phyloP scores from a whole-genome alignment of 2,888 invertebrate genomes.

The Epinotia ramella region DNA sequence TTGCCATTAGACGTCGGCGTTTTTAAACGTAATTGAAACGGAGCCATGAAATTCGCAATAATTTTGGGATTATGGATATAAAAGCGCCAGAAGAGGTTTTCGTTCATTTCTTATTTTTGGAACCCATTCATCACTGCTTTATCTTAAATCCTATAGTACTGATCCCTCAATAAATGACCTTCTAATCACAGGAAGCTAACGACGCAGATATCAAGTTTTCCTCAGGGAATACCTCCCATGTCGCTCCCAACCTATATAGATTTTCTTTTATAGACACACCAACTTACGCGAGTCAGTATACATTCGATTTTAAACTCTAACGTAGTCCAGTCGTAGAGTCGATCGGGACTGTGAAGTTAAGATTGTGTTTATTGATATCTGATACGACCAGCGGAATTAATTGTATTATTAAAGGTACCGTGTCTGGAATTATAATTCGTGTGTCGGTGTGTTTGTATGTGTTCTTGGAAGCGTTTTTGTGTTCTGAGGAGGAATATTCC shows the following conservation, averaged over 20 bases:
- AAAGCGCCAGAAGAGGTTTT: no score
- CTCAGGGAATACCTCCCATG: conserved; percentile 70
- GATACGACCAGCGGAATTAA: conserved; percentile 78
- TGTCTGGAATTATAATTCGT: conserved; percentile 66
- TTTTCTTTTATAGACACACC: conserved; percentile 59
- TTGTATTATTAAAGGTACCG: conserved; percentile 79
- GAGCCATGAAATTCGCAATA: no score
- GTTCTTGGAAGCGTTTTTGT: conserved; percentile 68
- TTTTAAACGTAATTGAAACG: no score
- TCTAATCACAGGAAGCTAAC: conserved; percentile 48
- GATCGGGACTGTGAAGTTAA: conserved; percentile 48
- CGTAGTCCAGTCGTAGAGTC: conserved; percentile 37
- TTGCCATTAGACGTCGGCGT: no score
- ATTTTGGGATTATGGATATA: no score
- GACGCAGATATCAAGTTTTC: conserved; percentile 61
- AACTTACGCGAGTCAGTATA: conserved; percentile 41
- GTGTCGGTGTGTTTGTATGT: conserved; percentile 65
- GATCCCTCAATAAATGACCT: conserved; percentile 24
- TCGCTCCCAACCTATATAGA: conserved; percentile 61
- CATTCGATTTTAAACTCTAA: conserved; percentile 50
- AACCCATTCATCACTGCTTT: background rate
- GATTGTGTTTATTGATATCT: conserved; percentile 57
- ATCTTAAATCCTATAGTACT: background rate
- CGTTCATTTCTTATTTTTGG: background rate
- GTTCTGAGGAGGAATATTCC: conserved; percentile 43